Conservation (phyloP, 1,140 invertebrate genomes). For the Lepidostoma basale region DNA sequence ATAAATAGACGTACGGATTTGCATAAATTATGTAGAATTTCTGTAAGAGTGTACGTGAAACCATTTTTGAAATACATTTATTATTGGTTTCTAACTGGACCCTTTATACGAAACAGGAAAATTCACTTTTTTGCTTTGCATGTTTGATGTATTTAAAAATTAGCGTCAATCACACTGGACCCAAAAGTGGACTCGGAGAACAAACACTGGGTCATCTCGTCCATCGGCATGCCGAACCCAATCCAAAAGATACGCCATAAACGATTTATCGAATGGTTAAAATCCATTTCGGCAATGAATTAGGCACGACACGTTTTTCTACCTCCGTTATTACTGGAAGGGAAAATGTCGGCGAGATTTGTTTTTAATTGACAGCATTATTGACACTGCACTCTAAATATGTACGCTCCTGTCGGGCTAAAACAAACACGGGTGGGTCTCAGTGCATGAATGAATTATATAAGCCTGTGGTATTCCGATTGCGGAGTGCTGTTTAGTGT, state of each 20-base stretch:
- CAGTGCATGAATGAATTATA: constrained; percentile 24
- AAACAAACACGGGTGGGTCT: constrained; percentile 9
- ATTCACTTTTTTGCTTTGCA: no score
- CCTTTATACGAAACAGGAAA: no score
- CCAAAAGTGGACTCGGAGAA: no score
- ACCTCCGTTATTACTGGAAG: background rate
- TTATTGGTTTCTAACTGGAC: no score
- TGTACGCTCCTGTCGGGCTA: constrained; percentile 11
- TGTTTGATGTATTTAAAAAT: no score
- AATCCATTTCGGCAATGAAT: background rate
- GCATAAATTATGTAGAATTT: no score
- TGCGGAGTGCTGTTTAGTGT: constrained; percentile 7
- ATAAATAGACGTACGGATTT: no score
- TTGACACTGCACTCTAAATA: constrained; percentile 23
- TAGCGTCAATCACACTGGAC: no score
- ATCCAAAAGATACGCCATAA: background rate
- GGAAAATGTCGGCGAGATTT: constrained; percentile 1
- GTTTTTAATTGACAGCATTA: constrained; percentile 22
- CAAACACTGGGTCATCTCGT: no score
- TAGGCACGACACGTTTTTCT: constrained; percentile 10
- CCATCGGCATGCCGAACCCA: no score
- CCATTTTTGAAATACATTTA: no score
- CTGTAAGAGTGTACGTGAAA: no score
- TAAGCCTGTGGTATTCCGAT: background rate
- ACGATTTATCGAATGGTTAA: background rate